Conservation (phyloP, 2,888 invertebrate species). For the Phymatocera aterrima region DNA sequence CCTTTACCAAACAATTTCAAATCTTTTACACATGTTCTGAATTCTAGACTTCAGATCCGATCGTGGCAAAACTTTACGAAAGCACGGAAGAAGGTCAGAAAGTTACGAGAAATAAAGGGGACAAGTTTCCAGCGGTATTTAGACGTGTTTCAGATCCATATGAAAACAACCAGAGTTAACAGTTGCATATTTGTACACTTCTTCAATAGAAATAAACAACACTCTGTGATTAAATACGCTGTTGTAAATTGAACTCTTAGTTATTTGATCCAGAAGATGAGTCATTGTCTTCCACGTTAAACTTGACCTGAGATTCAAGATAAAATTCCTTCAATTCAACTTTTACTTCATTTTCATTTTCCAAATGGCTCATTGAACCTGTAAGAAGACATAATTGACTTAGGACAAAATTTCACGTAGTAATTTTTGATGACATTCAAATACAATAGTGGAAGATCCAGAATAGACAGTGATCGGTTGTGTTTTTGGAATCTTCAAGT, state of each 20-base stretch:
- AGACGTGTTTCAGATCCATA: conserved; percentile 80
- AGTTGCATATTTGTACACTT: conserved; percentile 37
- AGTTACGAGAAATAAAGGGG: conserved; percentile 95
- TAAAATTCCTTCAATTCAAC: background rate
- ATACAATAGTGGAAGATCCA: background rate
- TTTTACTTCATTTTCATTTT: background rate
- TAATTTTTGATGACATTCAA: background rate
- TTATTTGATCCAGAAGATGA: background rate
- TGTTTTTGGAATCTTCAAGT: background rate
- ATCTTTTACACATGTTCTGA: no score
- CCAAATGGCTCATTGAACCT: background rate
- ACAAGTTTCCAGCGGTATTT: conserved; percentile 95
- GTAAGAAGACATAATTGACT: background rate
- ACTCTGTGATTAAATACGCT: background rate
- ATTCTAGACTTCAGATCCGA: conserved; percentile 85
- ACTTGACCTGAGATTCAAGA: conserved; percentile 23
- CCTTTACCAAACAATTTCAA: no score
- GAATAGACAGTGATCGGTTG: background rate
- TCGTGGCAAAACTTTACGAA: conserved; percentile 92
- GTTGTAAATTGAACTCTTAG: background rate
- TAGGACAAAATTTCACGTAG: no score
- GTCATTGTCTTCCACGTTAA: conserved; percentile 12
- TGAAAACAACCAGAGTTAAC: conserved; percentile 49
- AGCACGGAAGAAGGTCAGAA: conserved; percentile 99
- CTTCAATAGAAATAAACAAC: conserved; percentile 13